Base-by-base conservation (phyloP, 2,797 vertebrate species). In the Gorsachius magnificus region DNA sequence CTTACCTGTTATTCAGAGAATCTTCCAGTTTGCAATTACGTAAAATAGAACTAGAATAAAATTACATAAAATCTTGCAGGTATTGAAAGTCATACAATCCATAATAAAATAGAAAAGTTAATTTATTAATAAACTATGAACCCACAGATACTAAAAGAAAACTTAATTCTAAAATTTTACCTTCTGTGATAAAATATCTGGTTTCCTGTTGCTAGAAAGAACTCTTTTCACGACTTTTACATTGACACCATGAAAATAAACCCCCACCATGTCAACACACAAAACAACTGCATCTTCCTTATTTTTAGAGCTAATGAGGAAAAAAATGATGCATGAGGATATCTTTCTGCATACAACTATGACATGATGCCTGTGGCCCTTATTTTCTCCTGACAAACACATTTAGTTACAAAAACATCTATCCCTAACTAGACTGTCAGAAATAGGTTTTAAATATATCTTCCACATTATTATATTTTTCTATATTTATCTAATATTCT, bases 21-120 rank as follows among this genome's bases (percentile, higher is more conserved):
- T 83, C 84, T 90, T 66, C 72, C 74, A 78, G n/a, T 48, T 68
- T 87, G 82, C 56, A 94, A 86, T 58, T 81, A 95, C 74, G 88
- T 74, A 24, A 88, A 87, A 88, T 11, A 95, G 83, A 82, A 57
- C 6, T 31, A 77, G 36, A 36, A 29, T 35, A 71, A 84, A 89
- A 91, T 29, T 41, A 26, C 5, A 28, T 9, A 41, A 84, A 68
- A 19, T 17, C 41, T 18, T 65, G 36, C 33, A 24, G 29, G 19
- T 75, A 41, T 6, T 65, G 5, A 17, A 46, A 91, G 33, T 33
- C 24, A 46, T 12, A 14, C 16, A 61, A 41, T 9, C 17, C 46
- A 43, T 24, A 87, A 78, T 3, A 3, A 71, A 92, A 72, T 0
- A 38, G 16, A 31, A 51, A 75, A 60, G 10, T 13, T 18, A 33